Conservation (phyloP, 2,888 invertebrate genomes). For the Caenorhabditis auriculariae region DNA sequence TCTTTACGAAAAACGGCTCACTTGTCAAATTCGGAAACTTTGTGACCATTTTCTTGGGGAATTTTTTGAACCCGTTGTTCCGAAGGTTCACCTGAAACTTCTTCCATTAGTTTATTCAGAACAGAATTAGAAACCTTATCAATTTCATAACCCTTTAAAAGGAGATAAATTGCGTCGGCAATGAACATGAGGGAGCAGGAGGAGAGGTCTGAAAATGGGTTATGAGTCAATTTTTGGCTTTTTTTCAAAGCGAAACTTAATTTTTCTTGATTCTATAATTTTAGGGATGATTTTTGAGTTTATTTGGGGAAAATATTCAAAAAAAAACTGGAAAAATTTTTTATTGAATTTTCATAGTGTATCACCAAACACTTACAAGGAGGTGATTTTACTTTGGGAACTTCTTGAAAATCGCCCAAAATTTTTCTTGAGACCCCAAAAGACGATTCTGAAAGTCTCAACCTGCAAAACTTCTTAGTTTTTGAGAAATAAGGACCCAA, state of each 20-base stretch:
- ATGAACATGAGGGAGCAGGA: slow-evolving; percentile 55
- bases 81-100: slow-evolving; percentile 26
- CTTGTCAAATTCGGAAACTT: slow-evolving; percentile 50
- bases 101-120: too few relatives aligned
- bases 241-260: background rate
- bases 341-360: too few relatives aligned
- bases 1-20: slow-evolving; percentile 6
- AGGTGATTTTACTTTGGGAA: too few relatives aligned
- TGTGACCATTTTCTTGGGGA: slow-evolving; percentile 51
- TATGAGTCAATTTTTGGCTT: background rate
- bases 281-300: background rate
- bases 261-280: background rate
- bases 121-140: slow-evolving; percentile 8
- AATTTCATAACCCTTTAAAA: slow-evolving; percentile 46
- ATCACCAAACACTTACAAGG: too few relatives aligned
- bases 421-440: too few relatives aligned
- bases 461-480: too few relatives aligned
- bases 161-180: slow-evolving; percentile 57
- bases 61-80: slow-evolving; percentile 54
- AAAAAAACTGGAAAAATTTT: background rate
- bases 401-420: too few relatives aligned
- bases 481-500: too few relatives aligned
- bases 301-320: background rate
- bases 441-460: too few relatives aligned
- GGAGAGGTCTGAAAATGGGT: slow-evolving; percentile 47